Evolutionary conservation across 2,113 vertebrate genomes (phyloP).

Genomic region (Pan paniscus): DNA sequence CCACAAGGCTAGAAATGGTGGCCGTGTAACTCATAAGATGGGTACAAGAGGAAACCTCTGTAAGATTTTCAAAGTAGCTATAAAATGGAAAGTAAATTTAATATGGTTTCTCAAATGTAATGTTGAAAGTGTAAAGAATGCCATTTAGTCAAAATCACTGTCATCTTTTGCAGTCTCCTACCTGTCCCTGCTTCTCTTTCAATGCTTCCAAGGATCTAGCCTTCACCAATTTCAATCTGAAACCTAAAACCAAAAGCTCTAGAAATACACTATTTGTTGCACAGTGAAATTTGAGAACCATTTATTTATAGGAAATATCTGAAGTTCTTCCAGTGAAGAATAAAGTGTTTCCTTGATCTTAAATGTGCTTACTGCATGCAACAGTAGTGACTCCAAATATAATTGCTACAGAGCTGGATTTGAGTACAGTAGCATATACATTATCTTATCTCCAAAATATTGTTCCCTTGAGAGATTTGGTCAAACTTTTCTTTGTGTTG

Average conservation of each 20-base stretch:
- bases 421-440: background rate
- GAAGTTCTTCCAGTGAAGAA: background rate
- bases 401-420: background rate
- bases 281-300: background rate
- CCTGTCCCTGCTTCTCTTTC: background rate
- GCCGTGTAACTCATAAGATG: background rate
- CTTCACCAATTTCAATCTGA: background rate
- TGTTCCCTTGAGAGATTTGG: background rate
- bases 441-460: background rate
- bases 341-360: background rate
- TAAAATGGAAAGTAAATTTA: constrained; percentile 16
- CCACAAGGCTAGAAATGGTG: background rate
- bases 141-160: background rate
- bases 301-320: background rate
- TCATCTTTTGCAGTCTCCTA: background rate
- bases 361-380: background rate
- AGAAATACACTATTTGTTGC: background rate
- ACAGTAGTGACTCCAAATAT: background rate
- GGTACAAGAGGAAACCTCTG: background rate
- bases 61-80: background rate
- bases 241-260: background rate
- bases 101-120: background rate
- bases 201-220: background rate
- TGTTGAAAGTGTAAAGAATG: background rate
- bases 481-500: background rate